Evolutionary conservation across 2,888 invertebrate genomes (phyloP), one percentile per base, ranked within the genome.

Genomic region (Drosophila anomelani): DNA sequence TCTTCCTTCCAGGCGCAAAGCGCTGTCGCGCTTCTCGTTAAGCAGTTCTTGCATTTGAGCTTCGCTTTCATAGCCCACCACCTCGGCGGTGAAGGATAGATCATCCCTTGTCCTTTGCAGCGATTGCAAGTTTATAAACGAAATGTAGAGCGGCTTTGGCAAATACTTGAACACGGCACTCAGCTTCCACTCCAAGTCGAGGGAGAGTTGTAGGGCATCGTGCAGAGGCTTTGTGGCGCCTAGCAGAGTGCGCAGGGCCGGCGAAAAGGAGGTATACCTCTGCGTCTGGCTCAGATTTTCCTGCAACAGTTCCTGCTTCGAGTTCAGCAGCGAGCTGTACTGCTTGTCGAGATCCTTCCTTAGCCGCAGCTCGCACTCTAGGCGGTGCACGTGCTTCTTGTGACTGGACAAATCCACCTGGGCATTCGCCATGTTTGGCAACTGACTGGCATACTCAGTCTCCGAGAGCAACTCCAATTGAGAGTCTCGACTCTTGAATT

Each of bases 401-500:
- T 99, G 98, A 44, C 94, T 94, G 0, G 78, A 70, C 56, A 71
- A 17, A 4, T 61, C 59, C 0, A 15, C 2, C 10, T 39, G 51
- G 79, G 93, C 92, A 79, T 93, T 92, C 4, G 34, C 9, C 32
- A 41, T 26, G 26, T 12, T 32, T 1, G 67, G 49, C 13, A 83
- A 43, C 34, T 78, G 80, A 83, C 94, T 93, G 89, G 96, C 96
- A 92, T 98, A 98, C 87, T 97, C 96, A 66, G 96, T 95, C 57
- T 96, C 94, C 0, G 96, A 93, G 2, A 99, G 96, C 56, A 99
- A 93, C 88, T 98, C 96, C 85, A 99, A 97, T 89, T 96, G 96
- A 93, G 98, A 97, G 94, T 98, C 98, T 92, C 97, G 97, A 12
- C 98, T 98, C 91, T 97, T 98, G 91, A 98, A 98, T 90, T 98